These are phyloP conservation scores for Cetonia aurata DNA, from an alignment of 2,888 invertebrate genomes.

Conservation along the genomic window DNA sequence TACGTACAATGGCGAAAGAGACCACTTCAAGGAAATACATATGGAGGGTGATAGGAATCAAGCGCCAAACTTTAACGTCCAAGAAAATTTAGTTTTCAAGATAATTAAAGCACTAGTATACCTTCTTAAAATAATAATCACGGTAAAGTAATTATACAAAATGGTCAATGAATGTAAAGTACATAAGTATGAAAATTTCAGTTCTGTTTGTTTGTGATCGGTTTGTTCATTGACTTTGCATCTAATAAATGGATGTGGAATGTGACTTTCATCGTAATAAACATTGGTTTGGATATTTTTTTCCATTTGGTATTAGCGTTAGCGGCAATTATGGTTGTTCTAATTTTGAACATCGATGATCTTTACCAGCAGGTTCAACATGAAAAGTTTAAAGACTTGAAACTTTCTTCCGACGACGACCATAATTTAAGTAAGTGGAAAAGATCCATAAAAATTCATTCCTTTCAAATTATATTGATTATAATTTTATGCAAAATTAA, in stretches of 20 bases:
- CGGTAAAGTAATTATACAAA: conserved; percentile 4
- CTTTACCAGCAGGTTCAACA: conserved; percentile 35
- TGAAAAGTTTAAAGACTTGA: conserved; percentile 9
- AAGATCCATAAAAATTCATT: neutral
- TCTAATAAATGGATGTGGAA: conserved; percentile 46
- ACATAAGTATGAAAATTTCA: conserved; percentile 5
- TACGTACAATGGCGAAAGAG: conserved; percentile 10
- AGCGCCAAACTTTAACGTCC: neutral
- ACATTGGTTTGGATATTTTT: conserved; percentile 48
- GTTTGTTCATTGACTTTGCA: conserved; percentile 18
- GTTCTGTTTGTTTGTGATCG: conserved; percentile 15
- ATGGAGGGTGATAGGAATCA: conserved; percentile 8
- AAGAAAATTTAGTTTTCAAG: neutral
- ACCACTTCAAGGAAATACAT: neutral
- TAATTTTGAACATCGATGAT: conserved; percentile 49
- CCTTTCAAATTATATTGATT: neutral
- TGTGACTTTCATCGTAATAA: conserved; percentile 42
- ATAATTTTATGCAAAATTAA: conserved; percentile 4
- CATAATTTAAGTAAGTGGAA: conserved; percentile 11
- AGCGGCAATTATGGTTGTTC: conserved; percentile 46
- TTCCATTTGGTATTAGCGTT: conserved; percentile 50
- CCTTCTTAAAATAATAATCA: conserved; percentile 4
- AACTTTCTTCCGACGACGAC: conserved; percentile 5
- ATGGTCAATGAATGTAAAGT: no score
- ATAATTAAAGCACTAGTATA: neutral